Conservation (phyloP, 1,140 invertebrate species). For the Lucilia sericata region DNA sequence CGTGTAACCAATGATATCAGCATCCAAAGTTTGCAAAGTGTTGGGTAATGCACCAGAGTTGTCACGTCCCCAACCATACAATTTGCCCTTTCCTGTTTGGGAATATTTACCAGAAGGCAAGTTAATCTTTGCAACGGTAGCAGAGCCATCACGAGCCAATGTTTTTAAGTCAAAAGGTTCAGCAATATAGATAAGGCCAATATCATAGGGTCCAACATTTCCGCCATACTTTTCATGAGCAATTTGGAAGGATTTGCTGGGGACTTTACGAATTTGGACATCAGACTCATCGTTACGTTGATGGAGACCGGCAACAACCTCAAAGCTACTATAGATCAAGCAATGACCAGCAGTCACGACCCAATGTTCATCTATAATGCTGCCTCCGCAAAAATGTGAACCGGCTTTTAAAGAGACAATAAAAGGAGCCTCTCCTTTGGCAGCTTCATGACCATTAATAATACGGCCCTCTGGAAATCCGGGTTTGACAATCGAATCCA, state of each 20-base stretch:
- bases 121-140: conserved; percentile 68
- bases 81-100: conserved; percentile 56
- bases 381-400: conserved; percentile 57
- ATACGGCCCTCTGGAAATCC: conserved; percentile 64
- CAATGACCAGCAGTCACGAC: conserved; percentile 63
- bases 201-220: conserved; percentile 72
- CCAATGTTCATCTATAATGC: conserved; percentile 36
- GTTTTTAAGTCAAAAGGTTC: conserved; percentile 69
- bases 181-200: conserved; percentile 72
- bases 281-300: conserved; percentile 54
- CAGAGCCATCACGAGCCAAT: conserved; percentile 54
- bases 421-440: conserved; percentile 58
- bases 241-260: conserved; percentile 49
- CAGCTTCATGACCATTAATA: conserved; percentile 61
- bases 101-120: conserved; percentile 67
- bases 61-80: conserved; percentile 70
- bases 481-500: conserved; percentile 49
- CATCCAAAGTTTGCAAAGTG: conserved; percentile 65
- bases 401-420: conserved; percentile 58
- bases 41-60: conserved; percentile 54
- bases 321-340: conserved; percentile 41
- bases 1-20: conserved; percentile 59
- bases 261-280: conserved; percentile 51
- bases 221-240: conserved; percentile 70
- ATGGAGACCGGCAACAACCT: conserved; percentile 62